These are phyloP conservation scores for Stomatorhinus ivindoensis DNA, from an alignment of 2,113 vertebrate genomes.

Conservation along the genomic window DNA sequence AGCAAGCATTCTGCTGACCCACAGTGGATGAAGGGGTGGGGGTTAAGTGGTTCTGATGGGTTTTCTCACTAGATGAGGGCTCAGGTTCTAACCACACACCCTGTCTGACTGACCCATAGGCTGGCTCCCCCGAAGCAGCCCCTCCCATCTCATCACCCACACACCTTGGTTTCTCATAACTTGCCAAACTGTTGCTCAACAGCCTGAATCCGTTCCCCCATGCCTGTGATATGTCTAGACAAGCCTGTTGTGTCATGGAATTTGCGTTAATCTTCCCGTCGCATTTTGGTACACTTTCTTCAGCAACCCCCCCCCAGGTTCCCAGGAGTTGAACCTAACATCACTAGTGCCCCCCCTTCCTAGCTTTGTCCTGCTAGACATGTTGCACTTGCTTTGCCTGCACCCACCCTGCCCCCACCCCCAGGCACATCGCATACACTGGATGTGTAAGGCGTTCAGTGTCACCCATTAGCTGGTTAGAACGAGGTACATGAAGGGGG, in stretches of 20 bases:
- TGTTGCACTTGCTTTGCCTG: neutral
- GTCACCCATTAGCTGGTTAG: neutral
- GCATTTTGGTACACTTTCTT: neutral
- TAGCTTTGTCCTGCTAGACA: neutral
- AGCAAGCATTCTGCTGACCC: neutral
- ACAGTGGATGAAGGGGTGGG: neutral
- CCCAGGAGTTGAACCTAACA: neutral
- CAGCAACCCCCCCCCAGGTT: neutral
- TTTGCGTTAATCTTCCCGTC: neutral
- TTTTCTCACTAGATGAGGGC: neutral
- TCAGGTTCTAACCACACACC: neutral
- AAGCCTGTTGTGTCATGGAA: neutral
- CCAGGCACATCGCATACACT: neutral
- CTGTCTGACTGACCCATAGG: neutral
- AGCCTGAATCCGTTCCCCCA: neutral
- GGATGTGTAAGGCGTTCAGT: neutral
- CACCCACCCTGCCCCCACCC: neutral
- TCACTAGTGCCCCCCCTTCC: neutral
- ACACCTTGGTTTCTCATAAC: neutral
- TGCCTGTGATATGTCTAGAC: neutral
- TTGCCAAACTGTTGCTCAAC: slow-evolving; percentile 1
- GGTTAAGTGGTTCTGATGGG: neutral
- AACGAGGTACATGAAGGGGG: neutral
- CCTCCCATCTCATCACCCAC: neutral
- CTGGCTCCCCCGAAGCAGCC: neutral